A percentile compares a stretch with the other conserved stretches of the same genome.
Evolutionary conservation across 1,140 invertebrate genomes (phyloP).

Genomic region (Glossosoma conforme): DNA sequence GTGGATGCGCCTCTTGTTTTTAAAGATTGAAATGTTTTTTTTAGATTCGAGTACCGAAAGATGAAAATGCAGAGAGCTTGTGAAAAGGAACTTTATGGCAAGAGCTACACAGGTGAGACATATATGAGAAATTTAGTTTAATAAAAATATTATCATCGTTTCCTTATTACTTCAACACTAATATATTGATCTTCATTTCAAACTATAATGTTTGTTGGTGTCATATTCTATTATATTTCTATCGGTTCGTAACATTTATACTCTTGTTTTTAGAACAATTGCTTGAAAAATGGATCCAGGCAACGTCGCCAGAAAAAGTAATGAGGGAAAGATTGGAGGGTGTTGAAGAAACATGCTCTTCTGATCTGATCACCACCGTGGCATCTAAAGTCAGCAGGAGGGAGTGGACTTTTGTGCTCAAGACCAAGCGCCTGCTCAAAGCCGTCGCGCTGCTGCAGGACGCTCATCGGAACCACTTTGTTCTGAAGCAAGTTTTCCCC

Average conservation of each 20-base stretch:
- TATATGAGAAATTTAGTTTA: no score
- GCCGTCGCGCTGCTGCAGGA: slow-evolving; percentile 69
- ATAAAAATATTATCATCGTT: no score
- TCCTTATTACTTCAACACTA: no score
- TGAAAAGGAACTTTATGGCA: slow-evolving; percentile 64
- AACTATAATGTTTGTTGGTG: no score
- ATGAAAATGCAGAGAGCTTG: slow-evolving; percentile 61
- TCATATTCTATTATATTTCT: no score
- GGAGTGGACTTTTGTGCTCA: slow-evolving; percentile 63
- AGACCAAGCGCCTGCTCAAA: slow-evolving; percentile 46
- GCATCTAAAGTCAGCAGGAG: slow-evolving; percentile 62
- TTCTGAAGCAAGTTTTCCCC: slow-evolving; percentile 50
- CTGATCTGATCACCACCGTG: slow-evolving; percentile 58
- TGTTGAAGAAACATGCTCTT: slow-evolving; percentile 57
- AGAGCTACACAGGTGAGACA: slow-evolving; percentile 48
- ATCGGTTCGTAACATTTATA: no score
- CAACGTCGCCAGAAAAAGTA: slow-evolving; percentile 52
- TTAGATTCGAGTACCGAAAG: slow-evolving; percentile 56
- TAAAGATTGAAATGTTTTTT: slow-evolving; percentile 5
- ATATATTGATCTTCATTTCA: no score
- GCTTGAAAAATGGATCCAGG: slow-evolving; percentile 59
- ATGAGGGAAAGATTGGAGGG: slow-evolving; percentile 56
- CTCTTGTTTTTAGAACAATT: slow-evolving; percentile 52
- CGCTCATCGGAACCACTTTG: slow-evolving; percentile 67
- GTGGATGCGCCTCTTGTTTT: no score